A percentile compares a stretch with the other conserved stretches of the same genome.
These are phyloP conservation scores for Leptinotarsa texana DNA, from an alignment of 1,140 invertebrate genomes.

Conservation along the genomic window DNA sequence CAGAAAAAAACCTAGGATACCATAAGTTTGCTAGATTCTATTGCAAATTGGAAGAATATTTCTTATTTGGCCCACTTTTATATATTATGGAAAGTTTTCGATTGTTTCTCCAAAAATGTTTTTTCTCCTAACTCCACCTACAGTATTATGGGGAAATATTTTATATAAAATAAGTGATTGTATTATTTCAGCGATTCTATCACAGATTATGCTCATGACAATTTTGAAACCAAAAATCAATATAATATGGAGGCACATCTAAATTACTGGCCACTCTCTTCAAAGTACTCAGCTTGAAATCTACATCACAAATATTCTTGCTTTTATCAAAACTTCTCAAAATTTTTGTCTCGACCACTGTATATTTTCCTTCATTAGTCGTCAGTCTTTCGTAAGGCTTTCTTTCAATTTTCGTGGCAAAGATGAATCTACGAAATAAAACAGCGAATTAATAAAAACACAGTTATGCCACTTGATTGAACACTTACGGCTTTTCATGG, in stretches of 20 bases:
- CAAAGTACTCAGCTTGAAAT: slow-evolving; percentile 32
- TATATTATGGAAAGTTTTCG: no score
- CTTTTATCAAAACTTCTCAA: slow-evolving; percentile 30
- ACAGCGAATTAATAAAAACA: no score
- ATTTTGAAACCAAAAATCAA: slow-evolving; percentile 26
- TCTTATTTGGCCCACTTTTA: no score
- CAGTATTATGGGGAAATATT: no score
- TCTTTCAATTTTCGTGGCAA: slow-evolving; percentile 24
- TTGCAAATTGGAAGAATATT: no score
- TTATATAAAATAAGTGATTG: no score
- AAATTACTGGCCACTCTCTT: slow-evolving; percentile 28
- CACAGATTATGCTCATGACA: slow-evolving; percentile 10
- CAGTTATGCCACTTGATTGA: no score
- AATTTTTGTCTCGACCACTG: slow-evolving; percentile 17
- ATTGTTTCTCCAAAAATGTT: no score
- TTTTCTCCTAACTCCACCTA: no score
- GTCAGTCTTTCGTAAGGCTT: slow-evolving; percentile 32
- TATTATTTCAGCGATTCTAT: neutral
- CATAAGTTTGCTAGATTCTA: no score
- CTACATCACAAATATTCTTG: slow-evolving; percentile 34
- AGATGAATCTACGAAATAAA: slow-evolving; percentile 28
- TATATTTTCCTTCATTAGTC: slow-evolving; percentile 21
- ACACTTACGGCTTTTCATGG: slow-evolving; percentile 3
- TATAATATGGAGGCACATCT: slow-evolving; percentile 31
- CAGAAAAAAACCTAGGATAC: no score